These are phyloP conservation scores for Sakesphorus luctuosus DNA, from an alignment of 2,113 vertebrate genomes.

Conservation along the genomic window DNA sequence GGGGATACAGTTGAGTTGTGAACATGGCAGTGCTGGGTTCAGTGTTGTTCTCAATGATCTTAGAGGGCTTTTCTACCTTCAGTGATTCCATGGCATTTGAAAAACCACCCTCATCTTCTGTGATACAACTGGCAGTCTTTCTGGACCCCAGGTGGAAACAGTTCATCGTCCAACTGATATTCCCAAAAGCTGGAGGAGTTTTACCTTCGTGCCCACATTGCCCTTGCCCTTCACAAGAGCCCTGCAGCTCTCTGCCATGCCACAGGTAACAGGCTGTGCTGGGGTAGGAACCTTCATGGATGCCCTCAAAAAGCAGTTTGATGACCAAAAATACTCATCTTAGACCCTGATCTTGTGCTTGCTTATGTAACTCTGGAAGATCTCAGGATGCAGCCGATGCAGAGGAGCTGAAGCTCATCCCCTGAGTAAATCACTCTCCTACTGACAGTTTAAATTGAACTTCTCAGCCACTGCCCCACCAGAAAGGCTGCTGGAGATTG, in stretches of 20 bases:
- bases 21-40: not conserved
- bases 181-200: not conserved
- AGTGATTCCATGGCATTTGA: not conserved
- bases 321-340: not conserved
- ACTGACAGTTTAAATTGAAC: not conserved
- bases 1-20: not conserved
- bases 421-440: not conserved
- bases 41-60: not conserved
- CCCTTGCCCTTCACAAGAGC: not conserved
- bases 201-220: rapidly evolving
- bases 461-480: not conserved
- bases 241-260: not conserved
- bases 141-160: not conserved
- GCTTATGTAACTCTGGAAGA: not conserved
- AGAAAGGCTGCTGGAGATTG: not conserved
- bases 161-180: not conserved
- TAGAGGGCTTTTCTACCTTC: not conserved
- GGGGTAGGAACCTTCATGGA: not conserved
- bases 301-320: not conserved
- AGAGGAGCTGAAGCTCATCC: not conserved
- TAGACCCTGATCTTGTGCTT: not conserved
- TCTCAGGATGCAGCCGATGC: not conserved
- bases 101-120: not conserved
- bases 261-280: not conserved
- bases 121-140: not conserved